Evolutionary conservation across 92 coral and sea anemone species (phyloP).

Genomic region (Heteractis magnifica): DNA sequence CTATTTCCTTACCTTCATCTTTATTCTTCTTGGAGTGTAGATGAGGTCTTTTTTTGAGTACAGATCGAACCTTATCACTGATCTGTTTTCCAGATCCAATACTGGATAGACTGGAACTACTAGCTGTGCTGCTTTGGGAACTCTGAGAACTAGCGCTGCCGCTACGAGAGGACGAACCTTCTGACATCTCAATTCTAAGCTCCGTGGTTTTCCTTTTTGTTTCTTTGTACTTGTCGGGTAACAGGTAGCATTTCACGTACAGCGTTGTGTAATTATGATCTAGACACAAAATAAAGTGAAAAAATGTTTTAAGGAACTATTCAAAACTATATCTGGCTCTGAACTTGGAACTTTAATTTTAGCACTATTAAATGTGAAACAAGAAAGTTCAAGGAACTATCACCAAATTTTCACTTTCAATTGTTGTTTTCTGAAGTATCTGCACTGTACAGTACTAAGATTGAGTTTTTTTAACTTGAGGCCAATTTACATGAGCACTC

Average conservation of each 20-base stretch:
- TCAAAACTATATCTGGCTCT: too few relatives aligned
- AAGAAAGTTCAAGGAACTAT: not conserved
- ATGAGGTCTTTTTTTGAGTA: conserved; percentile 68
- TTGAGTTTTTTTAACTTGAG: too few relatives aligned
- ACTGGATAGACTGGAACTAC: conserved; percentile 44
- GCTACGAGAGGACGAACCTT: conserved; percentile 12
- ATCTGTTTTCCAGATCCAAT: conserved; percentile 44
- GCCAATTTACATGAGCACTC: too few relatives aligned
- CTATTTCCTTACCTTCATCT: conserved; percentile 58
- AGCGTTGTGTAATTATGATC: conserved; percentile 77
- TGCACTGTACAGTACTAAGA: too few relatives aligned
- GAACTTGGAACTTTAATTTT: too few relatives aligned
- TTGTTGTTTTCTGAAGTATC: too few relatives aligned
- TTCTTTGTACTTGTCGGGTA: conserved; percentile 72
- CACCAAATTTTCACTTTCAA: too few relatives aligned
- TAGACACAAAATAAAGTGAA: conserved; percentile 6
- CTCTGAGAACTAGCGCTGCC: conserved; percentile 56
- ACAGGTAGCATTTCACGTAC: conserved; percentile 79
- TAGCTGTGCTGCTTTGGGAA: not conserved
- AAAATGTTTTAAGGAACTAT: not conserved
- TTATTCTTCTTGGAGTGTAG: conserved; percentile 52
- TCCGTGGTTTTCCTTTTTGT: conserved; percentile 76
- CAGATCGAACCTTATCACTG: conserved; percentile 57
- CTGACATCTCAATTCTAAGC: conserved; percentile 49
- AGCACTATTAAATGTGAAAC: too few relatives aligned